These are phyloP conservation scores for Rhadinocentrus ornatus DNA, from an alignment of 2,797 vertebrate species.

Conservation along the genomic window DNA sequence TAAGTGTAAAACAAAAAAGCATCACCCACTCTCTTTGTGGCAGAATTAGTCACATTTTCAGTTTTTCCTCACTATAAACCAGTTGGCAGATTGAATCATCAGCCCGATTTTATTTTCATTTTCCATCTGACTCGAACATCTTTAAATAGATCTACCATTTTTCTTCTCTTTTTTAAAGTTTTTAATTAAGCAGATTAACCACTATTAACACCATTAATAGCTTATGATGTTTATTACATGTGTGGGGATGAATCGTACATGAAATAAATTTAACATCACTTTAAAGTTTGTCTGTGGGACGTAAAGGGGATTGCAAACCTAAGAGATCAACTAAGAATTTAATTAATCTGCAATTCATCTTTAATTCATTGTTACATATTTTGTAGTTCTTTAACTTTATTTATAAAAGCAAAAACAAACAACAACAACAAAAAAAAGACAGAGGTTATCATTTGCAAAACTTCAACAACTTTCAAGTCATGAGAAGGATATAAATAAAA, in stretches of 20 bases:
- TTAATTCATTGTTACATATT: too few relatives aligned
- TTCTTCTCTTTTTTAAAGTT: background rate
- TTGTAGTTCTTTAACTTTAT: too few relatives aligned
- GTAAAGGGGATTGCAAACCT: too few relatives aligned
- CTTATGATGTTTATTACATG: background rate
- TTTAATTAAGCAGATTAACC: background rate
- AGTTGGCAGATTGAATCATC: slow-evolving; percentile 20
- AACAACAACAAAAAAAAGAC: too few relatives aligned
- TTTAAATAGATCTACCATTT: background rate
- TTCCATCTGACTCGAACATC: slow-evolving; percentile 31
- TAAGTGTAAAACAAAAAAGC: background rate
- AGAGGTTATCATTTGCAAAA: too few relatives aligned
- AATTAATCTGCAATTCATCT: too few relatives aligned
- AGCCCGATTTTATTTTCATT: slow-evolving; percentile 34
- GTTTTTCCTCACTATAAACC: slow-evolving; percentile 7
- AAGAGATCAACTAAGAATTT: too few relatives aligned
- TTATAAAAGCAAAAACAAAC: too few relatives aligned
- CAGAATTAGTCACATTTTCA: background rate
- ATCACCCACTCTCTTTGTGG: slow-evolving; percentile 20
- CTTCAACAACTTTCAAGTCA: background rate
- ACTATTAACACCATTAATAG: background rate
- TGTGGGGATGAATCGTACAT: slow-evolving; percentile 1
- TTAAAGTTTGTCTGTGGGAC: background rate
- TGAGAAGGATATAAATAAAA: background rate
- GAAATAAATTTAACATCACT: background rate